These are phyloP conservation scores for Bradypus variegatus DNA, from an alignment of 2,797 vertebrate species.

Conservation along the genomic window DNA sequence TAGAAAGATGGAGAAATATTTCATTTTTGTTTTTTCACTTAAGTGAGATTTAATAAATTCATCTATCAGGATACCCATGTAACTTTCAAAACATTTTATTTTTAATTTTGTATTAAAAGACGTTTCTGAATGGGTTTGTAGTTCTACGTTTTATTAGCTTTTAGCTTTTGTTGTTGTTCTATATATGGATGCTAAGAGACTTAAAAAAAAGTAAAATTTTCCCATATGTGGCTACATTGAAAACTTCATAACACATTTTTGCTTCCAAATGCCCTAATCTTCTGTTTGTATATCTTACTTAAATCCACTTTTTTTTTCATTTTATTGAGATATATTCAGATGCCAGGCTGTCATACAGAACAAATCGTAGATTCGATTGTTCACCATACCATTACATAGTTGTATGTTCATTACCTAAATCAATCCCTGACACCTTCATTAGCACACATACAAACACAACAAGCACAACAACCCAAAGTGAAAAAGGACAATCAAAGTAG, in stretches of 20 bases:
- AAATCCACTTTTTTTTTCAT: too few species aligned
- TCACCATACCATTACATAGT: too few species aligned
- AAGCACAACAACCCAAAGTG: too few species aligned
- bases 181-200: background rate
- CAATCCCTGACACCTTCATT: too few species aligned
- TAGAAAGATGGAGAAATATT: background rate
- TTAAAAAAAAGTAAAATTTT: background rate
- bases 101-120: background rate
- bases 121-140: background rate
- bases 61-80: background rate
- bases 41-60: background rate
- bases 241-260: background rate
- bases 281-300: background rate
- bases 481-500: too few species aligned
- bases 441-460: too few species aligned
- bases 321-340: too few species aligned
- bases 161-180: background rate
- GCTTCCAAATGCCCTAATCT: background rate
- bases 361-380: too few species aligned
- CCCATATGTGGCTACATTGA: background rate
- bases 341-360: too few species aligned
- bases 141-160: background rate
- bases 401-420: too few species aligned
- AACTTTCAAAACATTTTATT: background rate
- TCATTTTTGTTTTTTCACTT: background rate